Percentiles rank a stretch among this genome's conserved stretches.
Conservation (phyloP, 2,888 invertebrate genomes). For the Tinea pellionella region DNA sequence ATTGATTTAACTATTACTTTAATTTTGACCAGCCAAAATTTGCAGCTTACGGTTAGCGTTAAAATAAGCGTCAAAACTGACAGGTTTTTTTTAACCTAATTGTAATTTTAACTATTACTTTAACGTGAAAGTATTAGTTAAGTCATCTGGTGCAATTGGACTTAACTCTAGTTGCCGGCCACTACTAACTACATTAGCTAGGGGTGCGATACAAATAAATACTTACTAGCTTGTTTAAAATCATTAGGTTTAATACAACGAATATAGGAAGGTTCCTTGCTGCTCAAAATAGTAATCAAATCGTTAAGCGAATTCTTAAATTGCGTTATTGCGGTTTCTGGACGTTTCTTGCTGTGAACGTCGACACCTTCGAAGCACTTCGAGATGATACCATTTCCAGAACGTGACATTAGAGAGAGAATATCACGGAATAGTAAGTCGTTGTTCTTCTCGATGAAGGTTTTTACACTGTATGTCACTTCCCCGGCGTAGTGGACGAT, state of each 20-base stretch:
- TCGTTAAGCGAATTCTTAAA: conserved; percentile 89
- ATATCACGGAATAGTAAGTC: conserved; percentile 90
- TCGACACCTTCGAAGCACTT: conserved; percentile 58
- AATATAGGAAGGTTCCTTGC: conserved; percentile 93
- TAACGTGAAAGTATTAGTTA: too few species aligned
- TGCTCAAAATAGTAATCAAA: conserved; percentile 89
- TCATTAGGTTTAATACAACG: conserved; percentile 96
- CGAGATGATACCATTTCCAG: conserved; percentile 49
- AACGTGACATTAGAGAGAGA: conserved; percentile 80
- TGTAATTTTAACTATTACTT: too few species aligned
- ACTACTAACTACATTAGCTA: too few species aligned
- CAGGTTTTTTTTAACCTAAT: too few species aligned
- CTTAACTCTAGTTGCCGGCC: too few species aligned
- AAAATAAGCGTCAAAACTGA: too few species aligned
- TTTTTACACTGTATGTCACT: conserved; percentile 88
- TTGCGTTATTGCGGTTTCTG: conserved; percentile 90
- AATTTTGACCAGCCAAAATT: too few species aligned
- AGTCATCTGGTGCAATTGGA: too few species aligned
- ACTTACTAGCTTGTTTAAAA: conserved; percentile 75
- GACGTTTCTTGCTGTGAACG: conserved; percentile 80
- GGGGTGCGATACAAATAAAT: not conserved
- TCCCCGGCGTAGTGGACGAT: conserved; percentile 93
- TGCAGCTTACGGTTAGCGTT: too few species aligned
- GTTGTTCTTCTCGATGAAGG: conserved; percentile 94
- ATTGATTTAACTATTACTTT: too few species aligned